A percentile compares a stretch with the other conserved stretches of the same genome.
Evolutionary conservation across 92 coral and sea anemone species (phyloP).

Genomic region (Porites divaricata): DNA sequence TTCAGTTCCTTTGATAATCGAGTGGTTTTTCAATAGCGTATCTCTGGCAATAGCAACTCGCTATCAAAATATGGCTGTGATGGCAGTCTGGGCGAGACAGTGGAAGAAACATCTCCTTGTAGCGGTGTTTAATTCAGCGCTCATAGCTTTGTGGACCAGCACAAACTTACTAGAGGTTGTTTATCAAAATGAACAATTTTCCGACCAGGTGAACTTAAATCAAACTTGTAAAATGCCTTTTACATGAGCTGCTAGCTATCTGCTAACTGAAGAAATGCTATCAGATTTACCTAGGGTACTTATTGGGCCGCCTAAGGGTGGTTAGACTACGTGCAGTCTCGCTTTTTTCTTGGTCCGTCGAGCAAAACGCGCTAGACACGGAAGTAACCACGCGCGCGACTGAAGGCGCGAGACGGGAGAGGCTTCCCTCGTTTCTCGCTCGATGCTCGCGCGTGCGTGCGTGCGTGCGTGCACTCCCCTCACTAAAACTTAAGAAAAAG

Average conservation of each 20-base stretch:
- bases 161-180: neutral
- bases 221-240: slow-evolving; percentile 11
- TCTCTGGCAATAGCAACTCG: slow-evolving; percentile 37
- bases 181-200: neutral
- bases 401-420: too few species aligned
- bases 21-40: slow-evolving; percentile 35
- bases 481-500: too few species aligned
- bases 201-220: neutral
- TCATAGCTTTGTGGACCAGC: neutral
- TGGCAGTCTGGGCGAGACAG: slow-evolving; percentile 34
- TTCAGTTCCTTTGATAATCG: slow-evolving; percentile 22
- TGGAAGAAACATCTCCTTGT: slow-evolving; percentile 3
- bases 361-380: too few species aligned
- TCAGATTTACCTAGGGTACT: neutral
- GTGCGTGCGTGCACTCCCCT: too few species aligned
- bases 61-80: slow-evolving; percentile 34
- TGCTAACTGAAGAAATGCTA: neutral
- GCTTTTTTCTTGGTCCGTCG: too few species aligned
- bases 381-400: too few species aligned
- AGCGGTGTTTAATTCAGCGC: neutral
- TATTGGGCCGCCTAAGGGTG: too few species aligned
- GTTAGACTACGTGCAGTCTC: too few species aligned
- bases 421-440: too few species aligned
- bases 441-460: too few species aligned
- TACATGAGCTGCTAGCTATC: neutral